Base-by-base conservation (phyloP, 1,140 invertebrate species). In the Philotrypesis tridentata region DNA sequence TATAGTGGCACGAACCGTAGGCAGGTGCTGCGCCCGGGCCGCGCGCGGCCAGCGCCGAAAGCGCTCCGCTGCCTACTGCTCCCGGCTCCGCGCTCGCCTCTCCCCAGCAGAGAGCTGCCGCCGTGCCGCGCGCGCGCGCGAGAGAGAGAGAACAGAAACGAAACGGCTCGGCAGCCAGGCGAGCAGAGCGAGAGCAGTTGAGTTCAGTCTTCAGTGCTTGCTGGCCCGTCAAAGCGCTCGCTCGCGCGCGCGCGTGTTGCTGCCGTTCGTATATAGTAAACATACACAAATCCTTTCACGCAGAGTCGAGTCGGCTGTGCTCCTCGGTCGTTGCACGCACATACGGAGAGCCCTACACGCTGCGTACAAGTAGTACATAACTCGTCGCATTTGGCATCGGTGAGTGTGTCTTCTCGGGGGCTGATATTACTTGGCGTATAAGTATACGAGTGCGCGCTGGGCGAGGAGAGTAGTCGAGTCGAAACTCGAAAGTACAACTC, bases 201-300 rank as follows among this genome's bases (percentile, higher is more conserved):
- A 68, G 61, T 33, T 78, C 76, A 79, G 76, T 79, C 33, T 33
- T 78, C 76, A 79, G 76, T 79, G 65, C 43, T 79, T 70, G 67
- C 67, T 70, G 43, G 43, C 4, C 25, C 65, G 65, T 70, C 67
- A 65, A 27, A 11, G 75, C 37, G 75, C 23, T 27, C 29, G 74
- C 55, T 31, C 11, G 65, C 61, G 63, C 63, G 76, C 65, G 65
- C 76, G 43, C 61, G 40, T 43, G n/a, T n/a, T 37, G 75, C 77
- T 63, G 61, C 23, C 12, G 61, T 27, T 65, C 14, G 61, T n/a
- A n/a, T n/a, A n/a, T n/a, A n/a, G 33, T 55, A 55, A 55, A 55
- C 48, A 55, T 17, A 55, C n/a, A n/a, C n/a, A n/a, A n/a, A n/a
- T 55, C 48, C 48, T 55, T 55, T 55, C 48, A 55, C 48, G 33